These are phyloP conservation scores for Trichogramma pretiosum DNA, from an alignment of 1,140 invertebrate species.

Conservation along the genomic window DNA sequence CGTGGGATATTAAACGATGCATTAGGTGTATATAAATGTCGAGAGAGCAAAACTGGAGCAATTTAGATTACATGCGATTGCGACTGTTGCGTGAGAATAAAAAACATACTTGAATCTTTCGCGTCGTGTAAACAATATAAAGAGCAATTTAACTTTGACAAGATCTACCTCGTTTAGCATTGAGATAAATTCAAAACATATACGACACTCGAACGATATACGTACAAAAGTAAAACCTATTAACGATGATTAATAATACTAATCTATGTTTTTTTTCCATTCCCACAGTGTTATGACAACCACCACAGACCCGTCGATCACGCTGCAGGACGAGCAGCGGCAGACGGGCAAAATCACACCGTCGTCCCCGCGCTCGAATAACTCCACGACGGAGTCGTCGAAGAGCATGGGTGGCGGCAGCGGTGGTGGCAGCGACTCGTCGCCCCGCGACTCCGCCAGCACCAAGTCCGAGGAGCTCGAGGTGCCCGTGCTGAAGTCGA, in stretches of 20 bases:
- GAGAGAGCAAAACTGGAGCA: too few relatives aligned
- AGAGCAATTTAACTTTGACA: too few relatives aligned
- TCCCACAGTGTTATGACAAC: constrained; percentile 36
- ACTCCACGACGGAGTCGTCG: constrained; percentile 13
- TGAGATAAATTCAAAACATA: too few relatives aligned
- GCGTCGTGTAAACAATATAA: too few relatives aligned
- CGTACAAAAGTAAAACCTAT: neutral
- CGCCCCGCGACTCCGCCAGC: too few relatives aligned
- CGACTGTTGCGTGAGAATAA: too few relatives aligned
- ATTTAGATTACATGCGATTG: too few relatives aligned
- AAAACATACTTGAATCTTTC: too few relatives aligned
- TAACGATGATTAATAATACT: neutral
- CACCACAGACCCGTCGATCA: constrained; percentile 27
- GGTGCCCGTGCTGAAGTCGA: constrained; percentile 26
- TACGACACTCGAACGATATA: too few relatives aligned
- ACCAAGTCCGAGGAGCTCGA: constrained; percentile 32
- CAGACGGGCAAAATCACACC: constrained; percentile 28
- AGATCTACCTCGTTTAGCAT: too few relatives aligned
- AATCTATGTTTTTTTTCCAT: constrained; percentile 8
- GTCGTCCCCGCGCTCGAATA: constrained; percentile 12
- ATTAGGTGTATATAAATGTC: too few relatives aligned
- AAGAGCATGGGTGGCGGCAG: constrained; percentile 7
- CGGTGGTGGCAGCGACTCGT: constrained; percentile 14
- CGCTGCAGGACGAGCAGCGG: constrained; percentile 29
- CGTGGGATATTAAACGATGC: too few relatives aligned